Evolutionary conservation across 2,888 invertebrate genomes (phyloP), one percentile per base, ranked within the genome.

Genomic region (Drosophila fulvimacula): DNA sequence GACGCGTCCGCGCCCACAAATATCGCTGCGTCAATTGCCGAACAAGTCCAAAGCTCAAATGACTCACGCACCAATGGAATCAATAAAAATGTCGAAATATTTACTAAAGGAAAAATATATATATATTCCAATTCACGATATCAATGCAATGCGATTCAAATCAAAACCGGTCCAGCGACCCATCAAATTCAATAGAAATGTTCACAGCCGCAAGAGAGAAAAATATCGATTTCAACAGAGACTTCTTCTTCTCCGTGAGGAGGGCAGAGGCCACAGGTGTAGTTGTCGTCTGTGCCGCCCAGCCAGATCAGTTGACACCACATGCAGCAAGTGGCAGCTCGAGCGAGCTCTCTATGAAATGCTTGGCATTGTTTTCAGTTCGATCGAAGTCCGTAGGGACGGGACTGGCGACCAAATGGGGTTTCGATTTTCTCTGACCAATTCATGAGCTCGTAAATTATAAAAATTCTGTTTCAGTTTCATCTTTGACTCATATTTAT

Each of bases 361-460:
- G 44, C 63, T 9, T 56, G 36, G 67, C 65, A 70, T 79, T 76
- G 74, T 77, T 61, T 78, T 62, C 53, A 67, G 67, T 58, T 46
- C 32, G 46, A 5, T 11, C 46, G 36, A 51, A 62, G 63, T 56
- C 52, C 59, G 30, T 15, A 13, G 19, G 13, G 30, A 6, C 6
- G 38, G 65, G 38, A 27, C 38, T 27, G 36, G 52, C 24, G 17
- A 17, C 27, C 27, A 7, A 30, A 27, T 24, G 53, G 57, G 83
- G 74, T 80, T 86, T 76, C 74, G 44, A 67, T 74, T 81, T 69
- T 65, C 65, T 53, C 69, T 67, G 51, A 39, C 73, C 87, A 79
- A 76, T 88, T 88, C 56, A 88, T 88, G 83, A 84, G 85, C 83
- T 84, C 83, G 88, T 84, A 84, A 84, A 84, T 84, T 80, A 84